These are phyloP conservation scores for Eurytemora carolleeae DNA, from an alignment of 1,140 invertebrate species.

Conservation along the genomic window DNA sequence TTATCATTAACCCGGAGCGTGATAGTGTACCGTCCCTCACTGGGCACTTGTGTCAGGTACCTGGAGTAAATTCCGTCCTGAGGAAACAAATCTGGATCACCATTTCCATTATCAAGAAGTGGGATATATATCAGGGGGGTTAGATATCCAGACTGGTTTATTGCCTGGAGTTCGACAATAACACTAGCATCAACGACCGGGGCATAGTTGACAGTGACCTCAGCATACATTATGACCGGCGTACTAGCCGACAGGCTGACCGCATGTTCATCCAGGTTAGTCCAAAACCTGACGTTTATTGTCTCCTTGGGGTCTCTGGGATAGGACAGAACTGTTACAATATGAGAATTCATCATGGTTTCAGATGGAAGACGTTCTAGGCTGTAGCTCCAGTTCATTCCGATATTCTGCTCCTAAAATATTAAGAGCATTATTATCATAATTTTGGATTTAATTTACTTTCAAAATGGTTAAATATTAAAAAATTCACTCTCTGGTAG, in stretches of 20 bases:
- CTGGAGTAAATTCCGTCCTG: neutral
- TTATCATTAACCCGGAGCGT: slow-evolving; percentile 8
- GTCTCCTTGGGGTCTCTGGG: slow-evolving; percentile 1
- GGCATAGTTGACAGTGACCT: slow-evolving; percentile 1
- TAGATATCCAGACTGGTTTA: slow-evolving; percentile 8
- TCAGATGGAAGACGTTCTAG: slow-evolving; percentile 4
- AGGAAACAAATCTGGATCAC: neutral
- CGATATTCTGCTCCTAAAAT: slow-evolving; percentile 14
- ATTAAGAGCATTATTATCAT: too few relatives aligned
- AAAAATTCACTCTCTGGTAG: too few relatives aligned
- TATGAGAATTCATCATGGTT: slow-evolving; percentile 1
- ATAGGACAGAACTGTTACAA: slow-evolving; percentile 8
- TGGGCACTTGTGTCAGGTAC: slow-evolving; percentile 6
- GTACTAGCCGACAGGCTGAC: neutral
- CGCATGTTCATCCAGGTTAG: neutral
- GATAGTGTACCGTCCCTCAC: slow-evolving; percentile 7
- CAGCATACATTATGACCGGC: slow-evolving; percentile 1
- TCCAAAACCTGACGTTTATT: slow-evolving; percentile 8
- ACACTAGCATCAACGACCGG: slow-evolving; percentile 11
- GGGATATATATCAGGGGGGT: neutral
- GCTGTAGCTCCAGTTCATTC: slow-evolving; percentile 12
- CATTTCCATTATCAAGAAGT: slow-evolving; percentile 8
- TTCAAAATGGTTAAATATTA: too few relatives aligned
- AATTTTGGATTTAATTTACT: too few relatives aligned
- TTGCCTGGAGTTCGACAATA: slow-evolving; percentile 2